Percentiles rank a stretch among this genome's conserved stretches.
These are phyloP conservation scores for Phyllopteryx taeniolatus DNA, from an alignment of 2,113 vertebrate species.

Conservation along the genomic window DNA sequence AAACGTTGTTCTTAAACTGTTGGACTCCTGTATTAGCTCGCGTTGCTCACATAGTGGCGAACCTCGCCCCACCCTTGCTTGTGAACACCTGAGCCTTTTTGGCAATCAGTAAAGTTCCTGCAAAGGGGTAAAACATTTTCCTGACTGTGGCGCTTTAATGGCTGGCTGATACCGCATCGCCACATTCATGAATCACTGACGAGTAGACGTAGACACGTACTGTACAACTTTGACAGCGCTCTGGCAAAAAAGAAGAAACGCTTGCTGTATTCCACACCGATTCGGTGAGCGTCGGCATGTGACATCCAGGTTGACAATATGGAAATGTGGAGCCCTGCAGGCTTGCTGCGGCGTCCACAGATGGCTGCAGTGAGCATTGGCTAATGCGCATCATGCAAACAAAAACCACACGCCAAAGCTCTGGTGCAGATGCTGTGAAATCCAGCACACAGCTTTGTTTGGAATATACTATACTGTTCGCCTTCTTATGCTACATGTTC, in stretches of 20 bases:
- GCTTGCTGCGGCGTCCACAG: constrained; percentile 48
- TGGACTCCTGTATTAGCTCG: too few relatives aligned
- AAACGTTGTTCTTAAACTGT: too few relatives aligned
- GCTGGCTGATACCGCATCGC: constrained; percentile 51
- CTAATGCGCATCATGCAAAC: constrained; percentile 44
- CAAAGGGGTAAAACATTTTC: constrained; percentile 52
- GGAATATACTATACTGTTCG: neutral
- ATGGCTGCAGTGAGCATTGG: constrained; percentile 55
- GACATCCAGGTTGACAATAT: constrained; percentile 22
- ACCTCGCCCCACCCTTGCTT: too few relatives aligned
- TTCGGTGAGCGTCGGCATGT: constrained; percentile 5
- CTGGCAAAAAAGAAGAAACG: neutral
- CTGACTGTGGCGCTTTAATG: constrained; percentile 58
- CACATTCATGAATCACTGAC: constrained; percentile 64
- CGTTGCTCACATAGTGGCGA: too few relatives aligned
- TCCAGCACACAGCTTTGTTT: neutral
- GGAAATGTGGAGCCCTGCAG: constrained; percentile 43
- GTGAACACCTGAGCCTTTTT: constrained; percentile 16
- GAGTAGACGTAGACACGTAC: neutral
- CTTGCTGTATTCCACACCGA: too few relatives aligned
- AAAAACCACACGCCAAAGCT: constrained; percentile 23
- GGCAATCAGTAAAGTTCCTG: constrained; percentile 54
- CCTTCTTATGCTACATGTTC: neutral
- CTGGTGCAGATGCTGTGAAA: constrained; percentile 39
- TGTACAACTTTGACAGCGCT: neutral